Conservation (phyloP, 2,113 vertebrate genomes). For the Pithys albifrons region DNA sequence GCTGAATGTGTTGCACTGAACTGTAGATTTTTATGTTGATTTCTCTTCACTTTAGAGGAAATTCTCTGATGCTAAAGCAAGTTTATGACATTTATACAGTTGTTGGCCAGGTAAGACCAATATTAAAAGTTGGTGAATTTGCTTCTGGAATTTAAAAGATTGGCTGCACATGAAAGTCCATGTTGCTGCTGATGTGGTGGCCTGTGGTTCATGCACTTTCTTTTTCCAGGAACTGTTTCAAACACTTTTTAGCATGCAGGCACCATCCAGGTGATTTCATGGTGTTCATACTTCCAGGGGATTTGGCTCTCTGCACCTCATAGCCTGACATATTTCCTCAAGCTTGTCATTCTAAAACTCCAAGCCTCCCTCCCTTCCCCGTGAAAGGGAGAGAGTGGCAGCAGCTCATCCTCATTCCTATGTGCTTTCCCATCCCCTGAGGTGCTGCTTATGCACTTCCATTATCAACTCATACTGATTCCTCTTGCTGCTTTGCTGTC, state of each 20-base stretch:
- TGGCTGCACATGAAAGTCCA: not conserved
- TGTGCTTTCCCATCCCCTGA: not conserved
- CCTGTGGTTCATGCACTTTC: not conserved
- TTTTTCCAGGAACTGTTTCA: not conserved
- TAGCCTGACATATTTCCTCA: not conserved
- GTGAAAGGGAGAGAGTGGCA: not conserved
- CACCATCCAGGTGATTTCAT: not conserved
- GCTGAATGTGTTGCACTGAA: not conserved
- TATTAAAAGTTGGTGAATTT: not conserved
- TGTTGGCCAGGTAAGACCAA: not conserved
- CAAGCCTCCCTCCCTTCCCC: not conserved
- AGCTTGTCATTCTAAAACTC: not conserved
- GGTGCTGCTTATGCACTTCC: not conserved
- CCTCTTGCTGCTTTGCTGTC: not conserved
- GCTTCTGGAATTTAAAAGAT: not conserved
- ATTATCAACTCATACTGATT: not conserved
- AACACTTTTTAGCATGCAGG: not conserved
- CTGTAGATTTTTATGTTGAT: not conserved
- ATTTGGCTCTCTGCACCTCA: not conserved
- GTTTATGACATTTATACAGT: not conserved
- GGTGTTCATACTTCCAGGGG: not conserved
- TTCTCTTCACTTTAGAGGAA: not conserved
- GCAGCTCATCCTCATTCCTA: not conserved
- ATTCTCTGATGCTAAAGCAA: not conserved
- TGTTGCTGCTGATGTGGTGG: not conserved